Base-by-base conservation (phyloP, 2,113 vertebrate species). In the Aramus guarauna region DNA sequence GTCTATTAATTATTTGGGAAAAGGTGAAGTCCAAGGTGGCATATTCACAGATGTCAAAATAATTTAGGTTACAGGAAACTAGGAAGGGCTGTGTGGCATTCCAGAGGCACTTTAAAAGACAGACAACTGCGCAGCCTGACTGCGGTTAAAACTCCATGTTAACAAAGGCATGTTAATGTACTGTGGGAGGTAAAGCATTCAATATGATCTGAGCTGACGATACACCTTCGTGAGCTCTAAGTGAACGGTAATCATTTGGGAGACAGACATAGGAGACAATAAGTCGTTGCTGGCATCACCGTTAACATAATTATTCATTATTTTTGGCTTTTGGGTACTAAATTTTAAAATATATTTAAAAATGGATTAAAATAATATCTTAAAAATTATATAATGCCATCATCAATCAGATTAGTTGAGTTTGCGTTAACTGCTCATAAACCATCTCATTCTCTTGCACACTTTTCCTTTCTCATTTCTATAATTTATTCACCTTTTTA, bases 121-220 rank as follows among this genome's bases (percentile, higher is more conserved):
- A 89, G 92, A 88, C 73, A 95, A 88, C 69, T 71, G 56, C 4
- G 6, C 85, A 95, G 86, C 53, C 92, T 88, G 90, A 66, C 80
- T 93, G 92, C 66, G 76, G 95, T 45, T 84, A 58, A 62, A 89
- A 56, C 39, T 91, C 90, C 17, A 11, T 81, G 74, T 90, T 97
- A 97, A 97, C 94, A 92, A 92, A 97, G 96, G 90, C 95, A 91
- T 95, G 93, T 85, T 96, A 96, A 95, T 85, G 94, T 97, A 94
- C 85, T 69, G 73, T 73, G 85, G 91, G 94, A 95, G 92, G 95
- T 81, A 81, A 91, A 92, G 78, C 92, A 96, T 80, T 92, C 92
- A 75, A 58, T 77, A 63, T 82, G 92, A 96, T 95, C 89, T 83
- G 81, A 96, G 92, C 90, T 95, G 88, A 96, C 0, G 90, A 91